Evolutionary conservation across 2,888 invertebrate genomes (phyloP), one percentile per base, ranked within the genome.

Genomic region (Andrena hattorfiana): DNA sequence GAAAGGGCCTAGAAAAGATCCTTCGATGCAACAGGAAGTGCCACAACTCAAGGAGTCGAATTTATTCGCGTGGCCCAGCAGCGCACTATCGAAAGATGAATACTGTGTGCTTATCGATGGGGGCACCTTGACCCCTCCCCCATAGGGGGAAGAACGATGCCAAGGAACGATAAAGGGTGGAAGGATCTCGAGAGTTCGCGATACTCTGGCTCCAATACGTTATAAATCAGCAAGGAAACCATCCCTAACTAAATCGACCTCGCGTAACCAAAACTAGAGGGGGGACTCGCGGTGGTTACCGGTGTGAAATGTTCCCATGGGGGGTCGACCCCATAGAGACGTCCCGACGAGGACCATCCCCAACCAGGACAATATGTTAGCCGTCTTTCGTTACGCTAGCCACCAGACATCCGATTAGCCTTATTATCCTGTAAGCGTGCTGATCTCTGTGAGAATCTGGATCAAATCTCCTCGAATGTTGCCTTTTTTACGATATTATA

Each of bases 291-390:
- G 90, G 93, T 92, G 93, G 93, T 93, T 93, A 93, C 93, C 94
- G 93, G 94, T 93, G 94, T 93, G 94, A 94, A 94, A 94, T 93
- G 91, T 94, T 94, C 94, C 94, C 94, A 94, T 94, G 94, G 93
- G 94, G 93, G 94, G 92, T 90, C 90, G 20, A 68, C 83, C 83
- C 83, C 60, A 56, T 60, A 48, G 28, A 62, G 60, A 69, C 71
- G 68, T 68, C 56, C 71, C 64, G 77, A 76, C 85, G 60, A 66
- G 35, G 32, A 26, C 69, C 67, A 78, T 85, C 85, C 85, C 88
- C 85, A 89, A 84, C 42, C 87, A 81, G 87, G 86, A 92, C 91
- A 92, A 92, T 92, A 92, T 92, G 92, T 91, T 90, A 83, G 80
- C 75, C 89, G 90, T 90, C 91, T 90, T 91, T 90, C 90, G 89